These are phyloP conservation scores for Chlamydotis undulata DNA, from an alignment of 2,113 vertebrate species.

Conservation along the genomic window DNA sequence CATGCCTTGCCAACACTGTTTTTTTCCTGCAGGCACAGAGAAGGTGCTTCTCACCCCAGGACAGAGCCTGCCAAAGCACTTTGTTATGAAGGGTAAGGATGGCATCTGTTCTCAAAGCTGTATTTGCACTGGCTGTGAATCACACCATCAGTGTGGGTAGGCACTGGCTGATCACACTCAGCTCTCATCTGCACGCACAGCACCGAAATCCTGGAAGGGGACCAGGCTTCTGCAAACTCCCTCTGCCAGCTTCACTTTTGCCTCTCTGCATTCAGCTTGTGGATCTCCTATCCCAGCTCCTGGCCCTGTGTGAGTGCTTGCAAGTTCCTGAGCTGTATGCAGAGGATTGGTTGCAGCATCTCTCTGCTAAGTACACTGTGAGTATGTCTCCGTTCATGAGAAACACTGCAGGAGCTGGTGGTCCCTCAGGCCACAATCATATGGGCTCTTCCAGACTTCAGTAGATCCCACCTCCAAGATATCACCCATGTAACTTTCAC, in stretches of 20 bases:
- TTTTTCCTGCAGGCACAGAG: neutral
- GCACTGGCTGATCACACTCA: neutral
- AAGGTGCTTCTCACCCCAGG: neutral
- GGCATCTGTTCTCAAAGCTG: constrained; percentile 43
- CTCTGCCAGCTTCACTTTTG: neutral
- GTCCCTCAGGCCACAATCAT: rapidly evolving
- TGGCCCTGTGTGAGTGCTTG: neutral
- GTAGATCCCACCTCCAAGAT: neutral
- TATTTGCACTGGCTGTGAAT: constrained; percentile 47
- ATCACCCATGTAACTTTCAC: neutral
- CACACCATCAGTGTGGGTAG: neutral
- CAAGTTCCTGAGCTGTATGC: neutral
- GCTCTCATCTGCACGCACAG: neutral
- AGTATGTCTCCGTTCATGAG: neutral
- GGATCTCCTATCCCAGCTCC: neutral
- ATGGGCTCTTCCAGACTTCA: neutral
- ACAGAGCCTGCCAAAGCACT: constrained; percentile 19
- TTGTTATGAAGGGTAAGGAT: neutral
- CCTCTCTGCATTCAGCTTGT: neutral
- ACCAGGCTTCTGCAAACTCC: neutral
- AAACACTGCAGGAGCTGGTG: neutral
- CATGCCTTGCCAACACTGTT: neutral
- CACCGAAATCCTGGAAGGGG: neutral
- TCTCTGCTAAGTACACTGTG: neutral
- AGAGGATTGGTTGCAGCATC: neutral